Evolutionary conservation across 2,113 vertebrate genomes (phyloP).

Genomic region (Bungarus multicinctus): DNA sequence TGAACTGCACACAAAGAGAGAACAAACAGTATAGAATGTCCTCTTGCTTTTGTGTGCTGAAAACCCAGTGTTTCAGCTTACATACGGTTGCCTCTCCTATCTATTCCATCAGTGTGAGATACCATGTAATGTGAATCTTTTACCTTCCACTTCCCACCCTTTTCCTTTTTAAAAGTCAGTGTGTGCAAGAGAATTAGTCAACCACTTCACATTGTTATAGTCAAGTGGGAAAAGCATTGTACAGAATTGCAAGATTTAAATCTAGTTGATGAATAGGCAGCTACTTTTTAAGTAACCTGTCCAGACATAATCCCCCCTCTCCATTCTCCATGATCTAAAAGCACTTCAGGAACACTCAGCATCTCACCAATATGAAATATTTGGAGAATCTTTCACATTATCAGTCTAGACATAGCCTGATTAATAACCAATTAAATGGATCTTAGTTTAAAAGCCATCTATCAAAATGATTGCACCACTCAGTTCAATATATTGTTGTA

Average conservation of each 20-base stretch:
- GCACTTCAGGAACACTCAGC: slow-evolving; percentile 57
- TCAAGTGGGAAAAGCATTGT: slow-evolving; percentile 30
- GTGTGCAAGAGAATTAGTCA: slow-evolving; percentile 57
- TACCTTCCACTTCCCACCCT: slow-evolving; percentile 34
- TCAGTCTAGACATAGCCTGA: slow-evolving; percentile 49
- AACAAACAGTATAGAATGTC: slow-evolving; percentile 69
- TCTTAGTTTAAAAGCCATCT: slow-evolving; percentile 53
- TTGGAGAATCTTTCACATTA: slow-evolving; percentile 60
- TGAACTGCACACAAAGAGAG: slow-evolving; percentile 58
- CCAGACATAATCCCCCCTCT: slow-evolving; percentile 58
- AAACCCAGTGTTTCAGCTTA: slow-evolving; percentile 69
- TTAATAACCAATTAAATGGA: slow-evolving; percentile 61
- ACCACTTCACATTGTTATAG: slow-evolving; percentile 56
- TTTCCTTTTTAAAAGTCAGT: slow-evolving; percentile 50
- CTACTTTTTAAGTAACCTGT: slow-evolving; percentile 52
- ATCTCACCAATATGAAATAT: slow-evolving; percentile 42
- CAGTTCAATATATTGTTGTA: slow-evolving; percentile 60
- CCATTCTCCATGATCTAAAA: slow-evolving; percentile 54
- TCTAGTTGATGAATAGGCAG: slow-evolving; percentile 59
- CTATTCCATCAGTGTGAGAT: slow-evolving; percentile 67
- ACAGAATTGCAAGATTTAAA: slow-evolving; percentile 51
- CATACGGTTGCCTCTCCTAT: slow-evolving; percentile 63
- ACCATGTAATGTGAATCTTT: slow-evolving; percentile 61
- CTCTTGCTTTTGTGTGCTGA: slow-evolving; percentile 68
- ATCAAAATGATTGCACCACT: slow-evolving; percentile 60